Conservation (phyloP, 2,888 invertebrate genomes). For the Rhagonycha fulva region DNA sequence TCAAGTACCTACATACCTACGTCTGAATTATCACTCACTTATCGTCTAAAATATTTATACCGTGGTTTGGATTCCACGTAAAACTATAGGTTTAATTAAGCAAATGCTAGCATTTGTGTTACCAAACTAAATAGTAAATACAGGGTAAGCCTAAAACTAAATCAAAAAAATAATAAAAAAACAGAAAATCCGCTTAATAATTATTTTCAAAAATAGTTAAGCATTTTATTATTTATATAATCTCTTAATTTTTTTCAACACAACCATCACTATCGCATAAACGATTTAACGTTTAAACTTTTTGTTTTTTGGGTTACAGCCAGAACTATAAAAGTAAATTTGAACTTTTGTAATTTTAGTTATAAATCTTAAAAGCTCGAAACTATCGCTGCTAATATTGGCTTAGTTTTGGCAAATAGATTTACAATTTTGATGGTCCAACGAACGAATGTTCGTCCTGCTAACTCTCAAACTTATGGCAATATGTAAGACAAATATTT, state of each 20-base stretch:
- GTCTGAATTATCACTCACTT: no score
- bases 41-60: no score
- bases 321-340: background rate
- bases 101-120: no score
- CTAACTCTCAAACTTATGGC: no score
- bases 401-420: background rate
- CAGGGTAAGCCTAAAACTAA: background rate
- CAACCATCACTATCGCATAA: background rate
- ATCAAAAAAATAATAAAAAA: background rate
- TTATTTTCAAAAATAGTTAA: background rate
- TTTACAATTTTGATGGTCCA: background rate
- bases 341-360: background rate
- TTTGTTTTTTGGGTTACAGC: background rate
- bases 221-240: background rate
- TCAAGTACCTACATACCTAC: no score
- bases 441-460: background rate
- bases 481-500: background rate
- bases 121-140: background rate
- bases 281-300: background rate
- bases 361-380: background rate
- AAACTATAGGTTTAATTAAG: no score
- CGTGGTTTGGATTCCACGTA: no score
- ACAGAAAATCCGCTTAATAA: background rate
- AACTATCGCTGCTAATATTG: background rate
- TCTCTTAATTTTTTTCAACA: background rate